phyloP scores from a whole-genome alignment of 2,113 vertebrate genomes.

The Pygathrix nemaeus region DNA sequence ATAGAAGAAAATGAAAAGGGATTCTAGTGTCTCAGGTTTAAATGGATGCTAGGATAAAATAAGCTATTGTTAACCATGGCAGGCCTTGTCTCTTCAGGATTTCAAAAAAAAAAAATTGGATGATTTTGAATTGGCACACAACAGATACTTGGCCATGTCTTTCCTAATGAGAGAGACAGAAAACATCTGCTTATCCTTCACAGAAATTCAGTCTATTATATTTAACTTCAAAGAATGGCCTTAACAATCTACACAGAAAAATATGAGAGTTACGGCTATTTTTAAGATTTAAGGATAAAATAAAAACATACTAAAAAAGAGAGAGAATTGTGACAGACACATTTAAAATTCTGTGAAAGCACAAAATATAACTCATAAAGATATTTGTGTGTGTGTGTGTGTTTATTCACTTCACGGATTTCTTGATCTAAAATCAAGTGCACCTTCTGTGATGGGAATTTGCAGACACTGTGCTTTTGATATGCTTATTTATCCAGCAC shows the following conservation, averaged over 20 bases:
- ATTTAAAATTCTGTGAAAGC: background rate
- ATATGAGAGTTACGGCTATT: background rate
- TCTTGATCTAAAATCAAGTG: background rate
- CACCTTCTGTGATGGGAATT: background rate
- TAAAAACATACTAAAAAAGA: background rate
- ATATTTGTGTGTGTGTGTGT: background rate
- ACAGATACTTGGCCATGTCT: background rate
- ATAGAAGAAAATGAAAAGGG: background rate
- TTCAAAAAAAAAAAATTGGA: background rate
- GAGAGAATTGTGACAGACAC: background rate
- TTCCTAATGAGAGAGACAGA: background rate
- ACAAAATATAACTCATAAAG: background rate
- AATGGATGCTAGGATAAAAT: background rate
- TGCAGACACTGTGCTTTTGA: background rate
- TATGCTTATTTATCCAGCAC: background rate
- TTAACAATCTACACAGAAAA: background rate
- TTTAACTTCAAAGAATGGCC: background rate
- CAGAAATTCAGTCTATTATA: background rate
- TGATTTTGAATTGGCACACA: background rate
- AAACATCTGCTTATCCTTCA: background rate
- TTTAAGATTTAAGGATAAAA: conserved; percentile 24
- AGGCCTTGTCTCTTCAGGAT: background rate
- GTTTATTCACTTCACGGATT: background rate
- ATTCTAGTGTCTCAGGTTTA: background rate
- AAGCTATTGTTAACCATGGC: background rate